phyloP scores from a whole-genome alignment of 1,140 invertebrate species.

The Diorhabda carinulata region DNA sequence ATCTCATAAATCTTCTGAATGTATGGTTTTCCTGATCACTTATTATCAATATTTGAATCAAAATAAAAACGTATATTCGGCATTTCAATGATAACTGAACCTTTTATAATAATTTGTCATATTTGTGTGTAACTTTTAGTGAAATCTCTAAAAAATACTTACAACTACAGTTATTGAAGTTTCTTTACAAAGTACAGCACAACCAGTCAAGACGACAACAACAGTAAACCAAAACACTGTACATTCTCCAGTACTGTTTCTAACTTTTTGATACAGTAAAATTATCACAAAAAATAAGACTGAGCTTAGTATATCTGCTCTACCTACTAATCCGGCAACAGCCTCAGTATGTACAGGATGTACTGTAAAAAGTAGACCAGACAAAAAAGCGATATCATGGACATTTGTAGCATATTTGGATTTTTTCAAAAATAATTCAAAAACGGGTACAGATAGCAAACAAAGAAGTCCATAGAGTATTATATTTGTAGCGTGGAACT shows the following conservation, averaged over 20 bases:
- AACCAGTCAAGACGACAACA: conserved; percentile 52
- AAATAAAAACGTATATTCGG: not conserved
- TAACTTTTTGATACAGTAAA: conserved; percentile 57
- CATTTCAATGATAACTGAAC: too few relatives aligned
- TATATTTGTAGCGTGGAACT: conserved; percentile 73
- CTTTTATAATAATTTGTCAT: too few relatives aligned
- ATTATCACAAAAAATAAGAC: conserved; percentile 71
- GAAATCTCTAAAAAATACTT: conserved; percentile 45
- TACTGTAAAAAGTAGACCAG: conserved; percentile 78
- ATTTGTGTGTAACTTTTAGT: not conserved
- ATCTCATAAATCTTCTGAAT: too few relatives aligned
- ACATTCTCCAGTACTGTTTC: conserved; percentile 7
- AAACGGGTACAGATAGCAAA: conserved; percentile 58
- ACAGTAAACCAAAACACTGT: conserved; percentile 35
- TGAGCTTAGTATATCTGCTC: conserved; percentile 83
- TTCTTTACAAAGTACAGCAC: conserved; percentile 88
- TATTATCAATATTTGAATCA: not conserved
- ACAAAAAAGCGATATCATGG: conserved; percentile 36
- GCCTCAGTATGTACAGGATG: conserved; percentile 97
- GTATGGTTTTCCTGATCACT: too few relatives aligned
- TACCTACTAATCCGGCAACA: conserved; percentile 92
- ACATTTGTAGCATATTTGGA: conserved; percentile 36
- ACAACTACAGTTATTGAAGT: conserved; percentile 87
- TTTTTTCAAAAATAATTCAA: conserved; percentile 43
- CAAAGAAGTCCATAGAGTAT: conserved; percentile 64